Base-by-base conservation (phyloP, 2,888 invertebrate species). In the Pammene aurita region DNA sequence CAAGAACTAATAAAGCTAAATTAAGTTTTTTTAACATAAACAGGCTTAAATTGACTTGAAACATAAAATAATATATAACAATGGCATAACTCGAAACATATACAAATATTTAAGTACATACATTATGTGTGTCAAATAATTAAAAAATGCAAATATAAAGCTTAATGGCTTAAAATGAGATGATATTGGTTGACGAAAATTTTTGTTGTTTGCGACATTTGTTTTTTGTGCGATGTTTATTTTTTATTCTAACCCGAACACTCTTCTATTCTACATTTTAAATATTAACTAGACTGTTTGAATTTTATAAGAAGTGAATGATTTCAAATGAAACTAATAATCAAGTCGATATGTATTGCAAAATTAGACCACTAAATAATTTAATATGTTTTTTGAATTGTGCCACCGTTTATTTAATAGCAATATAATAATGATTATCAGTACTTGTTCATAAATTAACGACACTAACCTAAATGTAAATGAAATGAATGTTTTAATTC, bases 371-470 rank as follows among this genome's bases (percentile, higher is more conserved):
- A 38, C 38, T 2, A 38, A 0, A 38, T 38, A 35, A 35, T 38
- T 11, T 42, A 42, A 11, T 42, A 2, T 10, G 10, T 11, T 42
- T 42, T 42, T 38, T 35, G 52, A 58, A 34, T 64, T 64, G 52
- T 64, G 68, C 57, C 57, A 58, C 13, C 18, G 50, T 64, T 58
- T 18, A 56, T 42, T 44, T n/a, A 52, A 54, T 38, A 54, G 38
- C n/a, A 42, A 52, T 46, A 46, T 44, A 64, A 52, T 64, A 68
- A 68, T 64, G 18, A 50, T 64, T 68, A 68, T 68, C 68, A 68
- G 68, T 68, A 64, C 68, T 52, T 64, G 52, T 57, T 68, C 26
- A 64, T 68, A 64, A 68, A 68, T 68, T 68, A 68, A 68, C 42
- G 50, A 58, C 13, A 52, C 42, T 66, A 66, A 13, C 5, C 41